A percentile compares a stretch with the other conserved stretches of the same genome.
phyloP scores from a whole-genome alignment of 30 jellyfish, hydroid and myxozoan genomes.

The Aurelia coerulea region DNA sequence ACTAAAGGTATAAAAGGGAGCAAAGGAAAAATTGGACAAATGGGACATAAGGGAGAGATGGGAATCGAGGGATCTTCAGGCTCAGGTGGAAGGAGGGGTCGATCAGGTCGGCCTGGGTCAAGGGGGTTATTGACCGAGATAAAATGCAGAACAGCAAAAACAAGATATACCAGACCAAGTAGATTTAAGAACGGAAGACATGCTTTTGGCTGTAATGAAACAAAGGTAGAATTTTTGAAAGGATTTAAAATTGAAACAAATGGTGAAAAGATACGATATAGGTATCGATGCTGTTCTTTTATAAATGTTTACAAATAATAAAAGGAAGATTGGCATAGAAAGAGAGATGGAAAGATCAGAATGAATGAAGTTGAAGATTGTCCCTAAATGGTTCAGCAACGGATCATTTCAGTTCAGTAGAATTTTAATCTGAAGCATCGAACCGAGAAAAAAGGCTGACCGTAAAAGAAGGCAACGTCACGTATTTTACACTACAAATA shows the following conservation, averaged over 20 bases:
- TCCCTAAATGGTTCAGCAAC: too few relatives aligned
- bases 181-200: conserved; percentile 65
- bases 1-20: conserved; percentile 60
- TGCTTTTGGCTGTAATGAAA: conserved; percentile 58
- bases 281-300: conserved; percentile 76
- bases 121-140: conserved; percentile 75
- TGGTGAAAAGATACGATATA: conserved; percentile 77
- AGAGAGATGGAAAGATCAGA: background rate
- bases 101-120: conserved; percentile 90
- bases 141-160: conserved; percentile 47
- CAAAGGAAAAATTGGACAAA: conserved; percentile 73
- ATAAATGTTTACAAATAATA: conserved; percentile 19
- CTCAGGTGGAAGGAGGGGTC: conserved; percentile 81
- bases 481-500: background rate
- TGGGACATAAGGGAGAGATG: conserved; percentile 78
- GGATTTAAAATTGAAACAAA: conserved; percentile 70
- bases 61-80: conserved; percentile 84
- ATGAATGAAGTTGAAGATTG: too few relatives aligned
- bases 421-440: too few relatives aligned
- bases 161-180: conserved; percentile 67
- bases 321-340: background rate
- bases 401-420: too few relatives aligned
- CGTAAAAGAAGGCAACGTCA: too few relatives aligned
- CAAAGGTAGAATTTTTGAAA: conserved; percentile 62
- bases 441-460: too few relatives aligned